A percentile compares a stretch with the other conserved stretches of the same genome.
Evolutionary conservation across 2,113 vertebrate genomes (phyloP).

Genomic region (Cynoglossus semilaevis): DNA sequence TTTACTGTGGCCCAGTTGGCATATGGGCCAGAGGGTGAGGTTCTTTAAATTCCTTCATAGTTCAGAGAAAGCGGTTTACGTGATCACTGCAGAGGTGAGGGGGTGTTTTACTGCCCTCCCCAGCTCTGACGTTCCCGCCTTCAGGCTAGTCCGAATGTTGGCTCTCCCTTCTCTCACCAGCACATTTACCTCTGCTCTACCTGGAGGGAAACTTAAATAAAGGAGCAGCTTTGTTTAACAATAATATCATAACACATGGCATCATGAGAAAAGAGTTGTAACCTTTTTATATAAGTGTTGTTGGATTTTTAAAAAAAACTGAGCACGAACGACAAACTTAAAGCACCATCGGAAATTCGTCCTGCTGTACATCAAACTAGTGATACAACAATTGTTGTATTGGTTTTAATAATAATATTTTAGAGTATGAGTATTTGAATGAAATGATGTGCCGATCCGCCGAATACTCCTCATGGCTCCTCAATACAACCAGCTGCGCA

Average conservation of each 20-base stretch:
- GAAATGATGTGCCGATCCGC: no score
- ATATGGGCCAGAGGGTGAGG: constrained; percentile 27
- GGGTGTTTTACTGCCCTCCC: constrained; percentile 49
- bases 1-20: constrained; percentile 12
- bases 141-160: constrained; percentile 9
- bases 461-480: no score
- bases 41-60: constrained; percentile 48
- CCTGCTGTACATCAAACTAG: no score
- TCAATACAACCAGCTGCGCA: no score
- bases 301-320: no score
- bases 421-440: no score
- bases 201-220: not conserved
- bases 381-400: no score
- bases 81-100: constrained; percentile 28
- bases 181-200: not conserved
- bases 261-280: no score
- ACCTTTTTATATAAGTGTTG: no score
- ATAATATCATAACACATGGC: not conserved
- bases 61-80: constrained; percentile 45
- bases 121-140: constrained; percentile 17
- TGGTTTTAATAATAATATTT: no score
- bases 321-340: no score
- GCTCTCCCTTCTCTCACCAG: constrained; percentile 3
- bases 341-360: no score
- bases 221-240: not conserved